phyloP scores from a whole-genome alignment of 2,888 invertebrate genomes.

The Alcis repandata region DNA sequence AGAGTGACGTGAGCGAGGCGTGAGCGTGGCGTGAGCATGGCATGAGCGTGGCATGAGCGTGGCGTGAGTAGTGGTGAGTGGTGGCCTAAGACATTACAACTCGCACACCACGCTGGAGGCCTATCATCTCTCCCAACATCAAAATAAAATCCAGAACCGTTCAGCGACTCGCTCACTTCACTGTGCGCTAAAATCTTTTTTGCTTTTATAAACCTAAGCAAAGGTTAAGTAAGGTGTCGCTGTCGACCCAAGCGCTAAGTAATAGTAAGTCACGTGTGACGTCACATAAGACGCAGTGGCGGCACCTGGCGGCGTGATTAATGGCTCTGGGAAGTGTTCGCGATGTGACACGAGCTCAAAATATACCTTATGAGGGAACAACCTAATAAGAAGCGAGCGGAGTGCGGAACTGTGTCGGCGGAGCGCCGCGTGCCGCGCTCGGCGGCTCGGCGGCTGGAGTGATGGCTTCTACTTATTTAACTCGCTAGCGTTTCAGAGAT shows the following conservation, averaged over 20 bases:
- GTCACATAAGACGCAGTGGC: constrained; percentile 13
- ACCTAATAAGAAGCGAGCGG: neutral
- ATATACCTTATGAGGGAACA: neutral
- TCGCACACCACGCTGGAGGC: no score
- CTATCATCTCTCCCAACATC: no score
- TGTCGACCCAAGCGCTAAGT: constrained; percentile 14
- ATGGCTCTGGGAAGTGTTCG: constrained; percentile 14
- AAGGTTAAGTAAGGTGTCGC: neutral
- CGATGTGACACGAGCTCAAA: neutral
- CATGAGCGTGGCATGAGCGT: no score
- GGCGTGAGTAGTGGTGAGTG: no score
- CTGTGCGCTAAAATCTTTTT: no score
- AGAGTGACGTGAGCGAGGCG: no score
- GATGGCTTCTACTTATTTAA: neutral
- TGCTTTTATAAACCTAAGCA: neutral
- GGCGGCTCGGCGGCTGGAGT: no score
- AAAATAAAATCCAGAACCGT: no score
- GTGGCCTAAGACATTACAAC: no score
- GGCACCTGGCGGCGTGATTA: constrained; percentile 20
- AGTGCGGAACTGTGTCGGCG: constrained; percentile 6
- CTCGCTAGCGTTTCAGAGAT: constrained; percentile 13
- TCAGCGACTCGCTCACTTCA: no score
- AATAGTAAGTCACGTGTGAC: constrained; percentile 15
- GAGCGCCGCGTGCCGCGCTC: neutral
- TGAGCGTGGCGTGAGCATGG: no score